Evolutionary conservation across 2,113 vertebrate species (phyloP), one percentile per base, ranked within the genome.

Genomic region (Paralichthys olivaceus): DNA sequence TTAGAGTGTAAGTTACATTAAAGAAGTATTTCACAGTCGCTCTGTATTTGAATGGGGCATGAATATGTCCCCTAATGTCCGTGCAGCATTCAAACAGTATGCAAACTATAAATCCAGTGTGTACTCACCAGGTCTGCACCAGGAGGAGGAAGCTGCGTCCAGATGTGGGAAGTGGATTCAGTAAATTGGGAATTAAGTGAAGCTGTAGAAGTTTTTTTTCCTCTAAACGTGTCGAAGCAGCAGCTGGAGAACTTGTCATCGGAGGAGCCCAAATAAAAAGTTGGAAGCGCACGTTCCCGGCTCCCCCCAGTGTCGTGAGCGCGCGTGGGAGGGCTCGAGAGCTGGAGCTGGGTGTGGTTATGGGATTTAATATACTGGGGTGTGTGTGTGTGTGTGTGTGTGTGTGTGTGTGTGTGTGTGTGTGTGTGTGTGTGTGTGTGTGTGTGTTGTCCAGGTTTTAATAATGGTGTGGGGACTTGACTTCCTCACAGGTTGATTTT

Each of bases 301-400:
- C 37, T 40, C 37, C 37, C 37, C 47, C 15, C 60, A 55, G 34
- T 5, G 65, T 17, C 40, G 77, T 0, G 86, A 80, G 73, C 85
- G 89, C 78, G 80, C 72, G 62, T 29, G 76, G 84, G 78, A 80
- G 65, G 87, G 86, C 64, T 56, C 20, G 58, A 68, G 77, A 63
- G 77, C 61, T 82, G 81, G 78, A 68, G 34, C 55, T 86, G 86
- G 94, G 89, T 89, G 94, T 92, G 94, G 92, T 83, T 69, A 49
- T 88, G 59, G 79, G 69, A 34, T 26, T 81, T 28, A 45, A 78
- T 66, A 61, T 55, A 37, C 34, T 56, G 63, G n/a, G 68, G n/a
- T 51, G 64, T 43, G 66, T 2, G 49, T 19, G 65, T 15, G 69
- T 1, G 57, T 8, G 34, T 5, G 40, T 37, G 58, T 64, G 64